Evolutionary conservation across 2,797 vertebrate species (phyloP).

Genomic region (Sandelia bainsii): DNA sequence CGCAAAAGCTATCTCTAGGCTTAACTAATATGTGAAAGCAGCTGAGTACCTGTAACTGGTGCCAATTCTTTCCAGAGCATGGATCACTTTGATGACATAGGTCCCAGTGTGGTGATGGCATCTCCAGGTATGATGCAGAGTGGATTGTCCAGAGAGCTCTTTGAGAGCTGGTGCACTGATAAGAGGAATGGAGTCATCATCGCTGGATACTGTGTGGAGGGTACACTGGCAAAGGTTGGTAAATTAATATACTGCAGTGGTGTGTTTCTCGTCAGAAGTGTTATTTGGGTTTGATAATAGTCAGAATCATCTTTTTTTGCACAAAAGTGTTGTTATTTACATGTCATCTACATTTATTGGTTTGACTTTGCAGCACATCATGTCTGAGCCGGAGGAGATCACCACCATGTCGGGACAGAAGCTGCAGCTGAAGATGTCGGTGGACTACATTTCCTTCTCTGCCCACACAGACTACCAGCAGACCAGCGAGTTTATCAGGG

Average conservation of each 20-base stretch:
- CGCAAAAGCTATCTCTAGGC: background rate
- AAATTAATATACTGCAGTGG: background rate
- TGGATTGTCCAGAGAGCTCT: slow-evolving; percentile 94
- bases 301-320: background rate
- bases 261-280: background rate
- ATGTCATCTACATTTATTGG: background rate
- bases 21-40: no score
- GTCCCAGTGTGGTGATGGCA: slow-evolving; percentile 97
- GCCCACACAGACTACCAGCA: slow-evolving; percentile 98
- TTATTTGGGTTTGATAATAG: background rate
- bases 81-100: slow-evolving; percentile 99
- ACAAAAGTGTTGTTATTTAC: background rate
- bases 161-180: slow-evolving; percentile 99
- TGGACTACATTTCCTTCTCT: slow-evolving; percentile 99
- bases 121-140: slow-evolving; percentile 99
- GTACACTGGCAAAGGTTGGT: slow-evolving; percentile 94
- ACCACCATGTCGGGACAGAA: slow-evolving; percentile 98
- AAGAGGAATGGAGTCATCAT: slow-evolving; percentile 98
- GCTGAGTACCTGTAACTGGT: background rate
- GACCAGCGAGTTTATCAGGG: slow-evolving; percentile 97
- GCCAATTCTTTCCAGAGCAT: slow-evolving; percentile 87
- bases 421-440: slow-evolving; percentile 97
- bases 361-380: slow-evolving; percentile 89
- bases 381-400: slow-evolving; percentile 98
- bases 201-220: slow-evolving; percentile 96